Evolutionary conservation across 1,140 invertebrate genomes (phyloP), one percentile per base, ranked within the genome.

Genomic region (Trissolcus basalis): DNA sequence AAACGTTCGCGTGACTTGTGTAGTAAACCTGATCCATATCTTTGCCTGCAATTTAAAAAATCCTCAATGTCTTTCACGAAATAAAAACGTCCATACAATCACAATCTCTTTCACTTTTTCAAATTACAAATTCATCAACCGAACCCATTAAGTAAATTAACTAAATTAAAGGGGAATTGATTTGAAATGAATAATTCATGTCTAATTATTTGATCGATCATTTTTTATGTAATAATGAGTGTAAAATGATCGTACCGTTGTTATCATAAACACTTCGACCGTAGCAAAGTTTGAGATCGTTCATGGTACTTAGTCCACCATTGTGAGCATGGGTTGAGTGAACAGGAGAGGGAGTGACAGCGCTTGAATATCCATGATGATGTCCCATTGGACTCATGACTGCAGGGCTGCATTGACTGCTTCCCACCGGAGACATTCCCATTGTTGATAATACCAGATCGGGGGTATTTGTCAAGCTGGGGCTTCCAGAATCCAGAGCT

Each of bases 11-110:
- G 44, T 88, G 87, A 27, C 82, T 81, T 12, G 87, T 80, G 43
- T 88, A 89, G 15, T 89, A 89, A 5, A 88, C 80, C 50, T 85
- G 87, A 14, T 89, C 86, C 12, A 84, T 56, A 39, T 88, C 86
- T 80, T 88, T 88, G 5, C 80, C 86, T 88, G 49, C 1, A 65
- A 78, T 60, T 50, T 13, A 16, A 39, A n/a, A 64, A 10, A 33
- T 33, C 4, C 51, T 9, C 12, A 39, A 14, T 27, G 6, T 27
- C 19, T 3, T 27, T n/a, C n/a, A n/a, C n/a, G n/a, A n/a, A n/a
- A n/a, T n/a, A n/a, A n/a, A n/a, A n/a, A n/a, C n/a, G n/a, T n/a
- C n/a, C n/a, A n/a, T n/a, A n/a, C n/a, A n/a, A n/a, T n/a, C n/a
- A 6, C 19, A 27, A 27, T 3, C 19, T 27, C 19, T 1, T 27